Evolutionary conservation across 2,797 vertebrate genomes (phyloP).

Genomic region (Florisuga fusca): DNA sequence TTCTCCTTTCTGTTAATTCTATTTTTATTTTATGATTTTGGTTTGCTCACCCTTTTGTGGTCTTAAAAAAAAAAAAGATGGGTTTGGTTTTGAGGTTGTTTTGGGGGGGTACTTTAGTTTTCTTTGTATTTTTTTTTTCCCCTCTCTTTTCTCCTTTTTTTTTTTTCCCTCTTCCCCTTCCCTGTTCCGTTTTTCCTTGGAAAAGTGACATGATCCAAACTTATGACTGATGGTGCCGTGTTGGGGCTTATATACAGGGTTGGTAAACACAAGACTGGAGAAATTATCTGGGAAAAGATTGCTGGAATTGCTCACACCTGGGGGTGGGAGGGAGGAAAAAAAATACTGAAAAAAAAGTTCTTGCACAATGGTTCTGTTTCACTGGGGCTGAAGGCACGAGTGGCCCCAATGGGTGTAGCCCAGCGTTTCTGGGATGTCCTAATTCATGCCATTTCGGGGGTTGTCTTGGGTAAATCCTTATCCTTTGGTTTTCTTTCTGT

Average conservation of each 20-base stretch:
- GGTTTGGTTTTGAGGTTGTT: neutral
- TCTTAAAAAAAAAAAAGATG: neutral
- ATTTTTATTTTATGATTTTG: slow-evolving; percentile 11
- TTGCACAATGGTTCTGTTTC: neutral
- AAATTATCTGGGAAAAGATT: neutral
- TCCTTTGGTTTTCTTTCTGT: slow-evolving; percentile 19
- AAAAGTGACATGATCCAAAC: slow-evolving; percentile 24
- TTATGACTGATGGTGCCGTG: neutral
- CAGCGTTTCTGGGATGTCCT: neutral
- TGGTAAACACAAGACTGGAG: neutral
- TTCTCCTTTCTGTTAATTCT: slow-evolving; percentile 13
- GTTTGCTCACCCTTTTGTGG: neutral
- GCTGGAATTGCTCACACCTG: neutral
- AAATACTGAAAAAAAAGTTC: neutral
- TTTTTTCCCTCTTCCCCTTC: neutral
- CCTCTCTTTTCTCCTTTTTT: neutral
- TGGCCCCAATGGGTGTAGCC: neutral
- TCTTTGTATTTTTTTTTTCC: neutral
- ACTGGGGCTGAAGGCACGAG: neutral
- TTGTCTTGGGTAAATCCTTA: neutral
- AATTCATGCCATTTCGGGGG: neutral
- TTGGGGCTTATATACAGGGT: slow-evolving; percentile 20
- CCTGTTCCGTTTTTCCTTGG: neutral
- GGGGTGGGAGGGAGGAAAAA: fast-evolving
- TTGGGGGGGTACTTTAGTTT: neutral